A percentile compares a stretch with the other conserved stretches of the same genome.
phyloP scores from a whole-genome alignment of 2,797 vertebrate species.

The Cichlasoma orientale region DNA sequence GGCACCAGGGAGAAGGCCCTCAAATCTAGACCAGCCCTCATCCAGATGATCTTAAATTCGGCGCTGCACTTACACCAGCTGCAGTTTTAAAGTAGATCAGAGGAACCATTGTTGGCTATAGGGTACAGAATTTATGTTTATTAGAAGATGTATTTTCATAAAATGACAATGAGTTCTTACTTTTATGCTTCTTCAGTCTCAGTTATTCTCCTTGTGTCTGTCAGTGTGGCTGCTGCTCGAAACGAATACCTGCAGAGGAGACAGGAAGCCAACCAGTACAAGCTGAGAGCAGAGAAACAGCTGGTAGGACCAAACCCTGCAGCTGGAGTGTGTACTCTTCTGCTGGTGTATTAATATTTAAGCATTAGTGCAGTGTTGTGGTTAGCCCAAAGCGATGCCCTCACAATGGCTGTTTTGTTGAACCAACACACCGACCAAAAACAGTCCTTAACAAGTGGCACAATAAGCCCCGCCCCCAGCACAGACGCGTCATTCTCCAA shows the following conservation, averaged over 20 bases:
- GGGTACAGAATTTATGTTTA: too few species aligned
- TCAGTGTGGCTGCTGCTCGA: slow-evolving; percentile 81
- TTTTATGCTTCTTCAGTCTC: not conserved
- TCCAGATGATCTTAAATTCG: not conserved
- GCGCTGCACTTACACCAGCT: not conserved
- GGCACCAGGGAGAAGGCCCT: not conserved
- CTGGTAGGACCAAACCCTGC: slow-evolving; percentile 79
- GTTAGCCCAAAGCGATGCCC: not conserved
- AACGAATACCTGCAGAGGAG: slow-evolving; percentile 89
- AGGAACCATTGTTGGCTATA: too few species aligned
- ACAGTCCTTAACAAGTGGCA: too few species aligned
- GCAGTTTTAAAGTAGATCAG: not conserved
- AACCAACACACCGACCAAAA: too few species aligned
- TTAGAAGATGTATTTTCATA: too few species aligned
- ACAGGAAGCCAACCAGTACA: slow-evolving; percentile 88
- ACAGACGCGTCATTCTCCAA: too few species aligned
- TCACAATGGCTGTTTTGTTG: not conserved
- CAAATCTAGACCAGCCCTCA: not conserved
- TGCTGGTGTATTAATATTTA: not conserved
- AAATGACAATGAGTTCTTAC: not conserved
- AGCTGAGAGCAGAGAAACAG: slow-evolving; percentile 92
- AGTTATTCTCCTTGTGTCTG: not conserved
- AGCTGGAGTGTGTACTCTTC: not conserved
- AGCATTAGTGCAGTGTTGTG: not conserved
- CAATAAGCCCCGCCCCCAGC: too few species aligned